These are phyloP conservation scores for Parnassius mnemosyne DNA, from an alignment of 2,888 invertebrate species.

Conservation along the genomic window DNA sequence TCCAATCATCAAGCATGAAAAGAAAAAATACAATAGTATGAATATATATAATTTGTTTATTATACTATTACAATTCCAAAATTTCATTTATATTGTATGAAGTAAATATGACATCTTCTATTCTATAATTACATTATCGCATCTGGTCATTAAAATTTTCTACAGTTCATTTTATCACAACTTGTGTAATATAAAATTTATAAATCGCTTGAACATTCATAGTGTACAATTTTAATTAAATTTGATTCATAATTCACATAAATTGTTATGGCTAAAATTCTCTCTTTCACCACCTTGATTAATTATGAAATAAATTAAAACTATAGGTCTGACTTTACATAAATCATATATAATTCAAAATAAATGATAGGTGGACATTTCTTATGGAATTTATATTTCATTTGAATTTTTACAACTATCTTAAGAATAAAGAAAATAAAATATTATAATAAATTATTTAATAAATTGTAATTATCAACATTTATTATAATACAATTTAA, in stretches of 20 bases:
- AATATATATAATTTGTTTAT: no score
- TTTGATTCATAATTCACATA: conserved; percentile 15
- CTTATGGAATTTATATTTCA: conserved; percentile 4
- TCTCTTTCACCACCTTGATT: conserved; percentile 1
- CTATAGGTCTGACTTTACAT: not conserved
- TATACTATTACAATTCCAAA: no score
- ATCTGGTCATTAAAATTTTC: no score
- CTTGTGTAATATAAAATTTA: no score
- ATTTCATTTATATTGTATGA: no score
- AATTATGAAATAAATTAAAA: not conserved
- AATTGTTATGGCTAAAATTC: conserved; percentile 19
- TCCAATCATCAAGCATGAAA: no score
- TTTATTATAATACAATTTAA: conserved; percentile 14
- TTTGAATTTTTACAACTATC: not conserved
- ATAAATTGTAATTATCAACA: conserved; percentile 20
- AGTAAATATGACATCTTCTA: no score
- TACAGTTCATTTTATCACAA: no score
- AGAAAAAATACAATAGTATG: no score
- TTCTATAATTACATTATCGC: no score
- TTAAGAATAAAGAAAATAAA: conserved; percentile 13
- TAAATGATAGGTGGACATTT: conserved; percentile 14
- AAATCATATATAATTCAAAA: conserved; percentile 1
- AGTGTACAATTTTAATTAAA: not conserved
- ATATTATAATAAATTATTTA: conserved; percentile 24
- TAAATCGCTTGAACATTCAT: no score